These are phyloP conservation scores for Pagetopsis macropterus DNA, from an alignment of 2,797 vertebrate genomes.

Conservation along the genomic window DNA sequence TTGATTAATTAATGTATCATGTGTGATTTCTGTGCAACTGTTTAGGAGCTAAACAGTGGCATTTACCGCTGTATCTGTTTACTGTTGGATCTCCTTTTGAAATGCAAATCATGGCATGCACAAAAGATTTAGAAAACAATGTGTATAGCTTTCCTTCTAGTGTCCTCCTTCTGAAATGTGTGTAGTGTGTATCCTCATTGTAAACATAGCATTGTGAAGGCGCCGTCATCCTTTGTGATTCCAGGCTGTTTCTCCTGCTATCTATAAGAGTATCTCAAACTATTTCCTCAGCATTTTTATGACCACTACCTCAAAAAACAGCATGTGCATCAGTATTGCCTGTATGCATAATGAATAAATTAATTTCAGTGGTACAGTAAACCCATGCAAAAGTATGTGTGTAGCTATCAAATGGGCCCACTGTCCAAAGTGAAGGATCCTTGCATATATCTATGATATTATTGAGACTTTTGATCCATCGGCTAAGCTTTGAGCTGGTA, in stretches of 20 bases:
- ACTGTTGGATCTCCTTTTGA: slow-evolving; percentile 64
- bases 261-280: slow-evolving; percentile 1
- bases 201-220: slow-evolving; percentile 38
- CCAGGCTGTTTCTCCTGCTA: slow-evolving; percentile 28
- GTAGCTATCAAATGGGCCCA: slow-evolving; percentile 6
- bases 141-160: slow-evolving; percentile 18
- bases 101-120: slow-evolving; percentile 61
- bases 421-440: slow-evolving; percentile 29
- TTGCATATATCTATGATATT: slow-evolving; percentile 36
- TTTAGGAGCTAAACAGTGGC: slow-evolving; percentile 35
- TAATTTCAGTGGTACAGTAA: slow-evolving; percentile 14
- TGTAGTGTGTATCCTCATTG: slow-evolving; percentile 31
- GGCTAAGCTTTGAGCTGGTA: slow-evolving; percentile 47
- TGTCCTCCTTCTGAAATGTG: slow-evolving; percentile 22
- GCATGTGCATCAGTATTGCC: slow-evolving; percentile 45
- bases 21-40: slow-evolving; percentile 21
- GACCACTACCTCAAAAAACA: slow-evolving; percentile 24
- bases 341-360: slow-evolving; percentile 48
- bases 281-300: slow-evolving; percentile 12
- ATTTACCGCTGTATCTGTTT: slow-evolving; percentile 44
- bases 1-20: slow-evolving; percentile 37
- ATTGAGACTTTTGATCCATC: slow-evolving; percentile 41
- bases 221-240: slow-evolving; percentile 35
- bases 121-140: slow-evolving; percentile 35
- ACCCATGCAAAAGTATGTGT: slow-evolving; percentile 33